Evolutionary conservation across 2,888 invertebrate genomes (phyloP), one percentile per base, ranked within the genome.

Genomic region (Pimpla rufipes): DNA sequence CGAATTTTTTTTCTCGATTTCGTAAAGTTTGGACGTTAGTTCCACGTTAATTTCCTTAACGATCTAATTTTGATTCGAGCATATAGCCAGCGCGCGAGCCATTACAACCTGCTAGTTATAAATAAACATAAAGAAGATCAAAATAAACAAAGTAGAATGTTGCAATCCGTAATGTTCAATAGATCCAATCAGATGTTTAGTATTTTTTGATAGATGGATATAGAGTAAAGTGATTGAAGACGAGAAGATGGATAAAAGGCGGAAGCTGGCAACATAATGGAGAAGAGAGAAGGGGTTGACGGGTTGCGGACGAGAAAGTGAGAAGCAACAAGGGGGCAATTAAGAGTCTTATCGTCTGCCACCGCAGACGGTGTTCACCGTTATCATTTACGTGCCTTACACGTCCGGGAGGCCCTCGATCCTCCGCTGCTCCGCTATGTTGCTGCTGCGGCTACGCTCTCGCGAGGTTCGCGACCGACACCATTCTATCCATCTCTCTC

Each of bases 381-480:
- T 90, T 90, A 90, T 90, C 90, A 90, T 90, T 90, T 89, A 89
- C 87, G 87, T 86, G 88, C 88, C 89, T 90, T 90, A 90, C 89
- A 87, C 86, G 87, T 85, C 85, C 81, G 42, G 83, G 66, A 79
- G 66, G 55, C 80, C 70, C 76, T 74, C 77, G 73, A 78, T 80
- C 47, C 70, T 64, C 73, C 50, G 50, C 68, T 64, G 59, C 74
- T 64, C 59, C 18, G 47, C 68, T 79, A 81, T 83, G 47, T 47
- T 68, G 47, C 66, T 76, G 47, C 52, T 62, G 71, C 21, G 21
- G 74, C 73, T 78, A 52, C 62, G 62, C 52, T 64, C 47, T 37
- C 55, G 50, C 70, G 70, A 71, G 68, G 66, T 79, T 79, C 70
- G 66, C 70, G 74, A 78, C 64, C 73, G 37, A 55, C 70, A 57